Base-by-base conservation (phyloP, 2,888 invertebrate species). In the Blastobasis lacticolella region DNA sequence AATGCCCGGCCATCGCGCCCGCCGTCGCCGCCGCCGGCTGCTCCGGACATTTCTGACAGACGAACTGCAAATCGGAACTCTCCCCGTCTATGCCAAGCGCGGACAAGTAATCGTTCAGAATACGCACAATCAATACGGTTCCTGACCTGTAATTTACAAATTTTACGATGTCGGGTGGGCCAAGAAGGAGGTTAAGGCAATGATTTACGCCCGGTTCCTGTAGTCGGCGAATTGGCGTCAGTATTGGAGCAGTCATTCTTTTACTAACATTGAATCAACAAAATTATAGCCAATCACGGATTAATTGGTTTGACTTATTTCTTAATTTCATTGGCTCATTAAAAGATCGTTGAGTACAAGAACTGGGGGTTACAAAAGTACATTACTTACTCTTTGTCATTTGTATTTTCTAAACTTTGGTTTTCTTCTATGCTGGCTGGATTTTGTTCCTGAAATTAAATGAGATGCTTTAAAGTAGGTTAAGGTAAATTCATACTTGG, bases 1-100 rank as follows among this genome's bases (percentile, higher is more conserved):
- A 54, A 58, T 86, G 87, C 8, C 67, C 56, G 0, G 64, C 58
- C 37, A 86, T 60, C 5, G 55, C 55, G 6, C 63, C 59, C 5
- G 67, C 43, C 5, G 63, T 67, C 8, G 53, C 51, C 5, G 69
- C 58, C 0, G 51, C 42, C 0, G 69, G 64, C 52, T 64, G 60
- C 3, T 58, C 54, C 1, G 51, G 40, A 54, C 86, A 86, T 51
- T 68, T 66, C 55, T 78, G 77, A 52, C 86, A 87, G 37, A 77
- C 76, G 53, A 78, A 71, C 45, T 72, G 62, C 53, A 74, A 57
- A 48, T 75, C 68, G 0, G 65, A 55, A 46, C 58, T 54, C 40
- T 68, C 66, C 38, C 64, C 66, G 36, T 66, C 66, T 45, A 67
- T 56, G 37, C 72, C 62, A 41, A 76, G 52, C n/a, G 64, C 59